These are phyloP conservation scores for Orthosia gracilis DNA, from an alignment of 2,888 invertebrate genomes.

Conservation along the genomic window DNA sequence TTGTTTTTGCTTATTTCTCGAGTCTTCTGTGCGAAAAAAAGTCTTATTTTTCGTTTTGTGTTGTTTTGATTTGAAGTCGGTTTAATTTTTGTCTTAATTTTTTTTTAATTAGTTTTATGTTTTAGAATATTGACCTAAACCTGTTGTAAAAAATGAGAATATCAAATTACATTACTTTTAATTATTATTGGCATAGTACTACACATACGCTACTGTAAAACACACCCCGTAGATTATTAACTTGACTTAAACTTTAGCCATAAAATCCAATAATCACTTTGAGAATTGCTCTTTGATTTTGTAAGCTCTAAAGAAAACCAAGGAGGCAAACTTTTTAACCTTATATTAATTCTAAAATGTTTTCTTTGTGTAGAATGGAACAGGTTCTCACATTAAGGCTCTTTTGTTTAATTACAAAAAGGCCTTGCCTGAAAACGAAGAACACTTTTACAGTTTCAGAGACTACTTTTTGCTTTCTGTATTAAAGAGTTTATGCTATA, in stretches of 20 bases:
- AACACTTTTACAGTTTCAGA: neutral
- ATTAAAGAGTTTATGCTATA: no score
- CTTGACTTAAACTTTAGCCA: conserved; percentile 7
- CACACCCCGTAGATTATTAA: conserved; percentile 20
- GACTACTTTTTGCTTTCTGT: neutral
- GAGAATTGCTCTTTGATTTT: conserved; percentile 17
- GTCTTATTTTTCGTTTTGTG: no score
- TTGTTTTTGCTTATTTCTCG: no score
- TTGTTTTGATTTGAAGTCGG: no score
- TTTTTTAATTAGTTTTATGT: no score
- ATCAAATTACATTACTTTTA: no score
- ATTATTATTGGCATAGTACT: neutral
- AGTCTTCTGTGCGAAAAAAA: no score
- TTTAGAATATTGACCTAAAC: no score
- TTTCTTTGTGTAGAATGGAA: conserved; percentile 16
- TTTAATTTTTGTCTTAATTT: no score
- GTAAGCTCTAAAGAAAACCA: neutral
- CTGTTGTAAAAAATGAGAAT: no score
- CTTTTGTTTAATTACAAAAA: conserved; percentile 27
- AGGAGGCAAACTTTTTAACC: neutral
- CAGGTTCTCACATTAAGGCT: neutral
- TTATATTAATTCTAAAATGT: conserved; percentile 7
- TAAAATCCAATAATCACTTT: conserved; percentile 3
- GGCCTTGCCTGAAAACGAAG: no score
- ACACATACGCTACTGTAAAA: neutral